Evolutionary conservation across 2,113 vertebrate species (phyloP), one percentile per base, ranked within the genome.

Genomic region (Indri indri): DNA sequence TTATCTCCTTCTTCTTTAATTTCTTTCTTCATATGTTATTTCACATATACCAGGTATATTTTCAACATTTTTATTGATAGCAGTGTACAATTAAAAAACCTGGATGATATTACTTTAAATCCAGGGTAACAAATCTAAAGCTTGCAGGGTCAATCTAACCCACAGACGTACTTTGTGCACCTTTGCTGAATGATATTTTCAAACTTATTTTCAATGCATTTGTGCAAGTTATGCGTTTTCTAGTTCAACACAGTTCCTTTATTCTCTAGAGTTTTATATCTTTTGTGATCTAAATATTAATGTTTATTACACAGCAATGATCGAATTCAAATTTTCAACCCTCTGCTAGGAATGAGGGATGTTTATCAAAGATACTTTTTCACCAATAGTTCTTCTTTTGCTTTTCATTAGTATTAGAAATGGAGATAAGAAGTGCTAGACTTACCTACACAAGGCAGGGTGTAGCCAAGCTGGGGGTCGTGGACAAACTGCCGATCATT

Each of bases 391-490:
- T 32, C 13, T 70, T 85, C 47, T 71, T 42, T 9, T 1, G 10
- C 14, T 79, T 16, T 73, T 40, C n/a, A 71, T 76, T 6, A 40
- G 20, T 34, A 32, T 10, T 52, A 40, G 76, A 61, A 14, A 32
- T n/a, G 25, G 25, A 6, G 25, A 20, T 7, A 79, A 79, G 6
- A 54, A 52, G 22, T 12, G 16, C 2, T 1, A 37, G 80, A 97
- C 99, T 93, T 98, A 99, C 99, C 99, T 82, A 99, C 99, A 23
- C 99, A 99, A 0, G 99, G 99, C 47, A 99, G 99, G 5, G 99
- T 99, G 98, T 99, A 99, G 65, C 99, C 99, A 32, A 99, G 94
- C 94, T 98, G 81, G 0, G 97, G 97, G 50, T 99, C 97, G 0
- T 99, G 98, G 92, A 99, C 94, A 91, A 99, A 99, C 95, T 99